A percentile compares a stretch with the other conserved stretches of the same genome.
Conservation (phyloP, 2,888 invertebrate genomes). For the Candidula unifasciata region DNA sequence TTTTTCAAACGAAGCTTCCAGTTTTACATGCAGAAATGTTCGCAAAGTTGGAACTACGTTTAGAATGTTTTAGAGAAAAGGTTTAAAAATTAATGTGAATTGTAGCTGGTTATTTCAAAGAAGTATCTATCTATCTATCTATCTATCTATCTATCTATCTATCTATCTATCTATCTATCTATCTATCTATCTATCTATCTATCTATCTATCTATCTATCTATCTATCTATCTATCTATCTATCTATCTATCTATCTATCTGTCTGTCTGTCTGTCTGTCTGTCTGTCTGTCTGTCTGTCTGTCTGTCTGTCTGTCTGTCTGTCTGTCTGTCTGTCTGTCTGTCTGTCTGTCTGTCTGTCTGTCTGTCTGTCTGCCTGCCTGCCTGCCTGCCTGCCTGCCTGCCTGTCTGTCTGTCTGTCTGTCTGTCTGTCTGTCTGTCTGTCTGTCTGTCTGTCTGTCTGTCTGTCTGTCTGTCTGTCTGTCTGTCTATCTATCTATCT, state of each 20-base stretch:
- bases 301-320: not conserved
- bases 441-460: too few relatives aligned
- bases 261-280: conserved; percentile 15
- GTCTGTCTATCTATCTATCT: too few relatives aligned
- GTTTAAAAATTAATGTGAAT: too few relatives aligned
- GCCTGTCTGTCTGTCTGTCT: conserved; percentile 26
- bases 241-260: not conserved
- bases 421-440: conserved; percentile 25
- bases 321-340: not conserved
- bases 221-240: conserved; percentile 23
- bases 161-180: conserved; percentile 28
- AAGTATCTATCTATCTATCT: conserved; percentile 22
- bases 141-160: conserved; percentile 32
- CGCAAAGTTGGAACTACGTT: too few relatives aligned
- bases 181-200: conserved; percentile 33
- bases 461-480: too few relatives aligned
- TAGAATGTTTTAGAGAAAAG: too few relatives aligned
- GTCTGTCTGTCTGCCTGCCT: conserved; percentile 4
- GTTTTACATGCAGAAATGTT: too few relatives aligned
- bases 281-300: not conserved
- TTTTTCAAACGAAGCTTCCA: too few relatives aligned
- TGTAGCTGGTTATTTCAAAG: too few relatives aligned
- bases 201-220: conserved; percentile 30
- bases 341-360: not conserved
- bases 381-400: not conserved